Evolutionary conservation across 1,140 invertebrate species (phyloP).

Genomic region (Drosophila bifasciata): DNA sequence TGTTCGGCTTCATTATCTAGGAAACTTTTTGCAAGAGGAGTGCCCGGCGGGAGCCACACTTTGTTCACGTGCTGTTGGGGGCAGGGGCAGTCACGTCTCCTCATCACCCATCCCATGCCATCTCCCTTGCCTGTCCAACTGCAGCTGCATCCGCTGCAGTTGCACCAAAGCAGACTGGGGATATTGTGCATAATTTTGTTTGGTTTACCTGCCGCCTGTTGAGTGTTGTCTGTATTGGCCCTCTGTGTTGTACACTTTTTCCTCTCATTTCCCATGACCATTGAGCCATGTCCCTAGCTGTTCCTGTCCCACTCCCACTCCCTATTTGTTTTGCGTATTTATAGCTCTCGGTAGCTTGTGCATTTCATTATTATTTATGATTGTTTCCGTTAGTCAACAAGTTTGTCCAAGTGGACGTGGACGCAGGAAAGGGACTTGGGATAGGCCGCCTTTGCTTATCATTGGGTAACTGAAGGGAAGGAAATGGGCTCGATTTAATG

Average conservation of each 20-base stretch:
- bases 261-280: conserved; percentile 28
- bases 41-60: conserved; percentile 34
- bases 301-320: neutral
- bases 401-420: conserved; percentile 20
- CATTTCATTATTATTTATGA: conserved; percentile 67
- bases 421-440: conserved; percentile 27
- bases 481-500: conserved; percentile 74
- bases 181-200: conserved; percentile 5
- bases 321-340: conserved; percentile 39
- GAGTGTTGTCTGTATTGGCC: conserved; percentile 3
- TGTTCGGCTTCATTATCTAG: conserved; percentile 53
- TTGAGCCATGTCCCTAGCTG: conserved; percentile 53
- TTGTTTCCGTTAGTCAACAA: conserved; percentile 70
- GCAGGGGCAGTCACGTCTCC: conserved; percentile 1
- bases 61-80: conserved; percentile 49
- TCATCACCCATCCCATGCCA: no score
- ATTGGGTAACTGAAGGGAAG: conserved; percentile 37
- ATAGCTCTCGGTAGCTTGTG: conserved; percentile 44
- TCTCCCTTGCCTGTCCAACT: conserved; percentile 5
- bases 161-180: neutral
- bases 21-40: conserved; percentile 17
- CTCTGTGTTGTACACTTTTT: conserved; percentile 38
- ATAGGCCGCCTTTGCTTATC: conserved; percentile 31
- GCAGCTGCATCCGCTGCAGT: conserved; percentile 50
- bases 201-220: conserved; percentile 52